Conservation (phyloP, 1,140 invertebrate genomes). For the Drosophila sechellia region DNA sequence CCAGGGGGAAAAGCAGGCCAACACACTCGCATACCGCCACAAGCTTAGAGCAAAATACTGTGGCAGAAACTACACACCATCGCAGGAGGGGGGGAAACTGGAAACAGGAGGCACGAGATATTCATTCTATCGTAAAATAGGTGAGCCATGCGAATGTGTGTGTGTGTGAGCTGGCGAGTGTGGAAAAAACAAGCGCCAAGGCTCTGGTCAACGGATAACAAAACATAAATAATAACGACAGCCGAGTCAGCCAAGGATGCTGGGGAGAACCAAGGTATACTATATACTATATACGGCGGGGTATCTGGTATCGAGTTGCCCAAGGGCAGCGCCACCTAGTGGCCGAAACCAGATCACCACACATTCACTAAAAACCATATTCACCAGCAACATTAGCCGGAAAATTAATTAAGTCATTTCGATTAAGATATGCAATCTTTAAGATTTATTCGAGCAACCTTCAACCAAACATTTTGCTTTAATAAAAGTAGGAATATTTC, state of each 20-base stretch:
- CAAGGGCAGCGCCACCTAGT: conserved; percentile 29
- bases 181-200: conserved; percentile 64
- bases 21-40: conserved; percentile 34
- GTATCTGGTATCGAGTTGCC: conserved; percentile 20
- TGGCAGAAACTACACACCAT: conserved; percentile 72
- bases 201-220: conserved; percentile 83
- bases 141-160: conserved; percentile 39
- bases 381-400: background rate
- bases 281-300: conserved; percentile 10
- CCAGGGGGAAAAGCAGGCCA: conserved; percentile 51
- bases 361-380: conserved; percentile 3
- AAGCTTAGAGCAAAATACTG: conserved; percentile 79
- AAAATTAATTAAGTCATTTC: background rate
- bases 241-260: conserved; percentile 42
- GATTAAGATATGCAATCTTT: background rate
- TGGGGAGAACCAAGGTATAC: conserved; percentile 16
- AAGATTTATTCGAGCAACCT: too few species aligned
- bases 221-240: conserved; percentile 84
- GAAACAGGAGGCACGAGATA: conserved; percentile 67
- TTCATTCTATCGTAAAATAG: conserved; percentile 83
- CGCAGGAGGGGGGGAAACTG: conserved; percentile 11
- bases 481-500: too few species aligned
- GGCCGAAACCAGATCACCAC: conserved; percentile 16
- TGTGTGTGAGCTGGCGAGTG: conserved; percentile 32
- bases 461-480: too few species aligned